Percentiles rank a stretch among this genome's conserved stretches.
Conservation (phyloP, 2,113 vertebrate genomes). For the Indicator indicator region DNA sequence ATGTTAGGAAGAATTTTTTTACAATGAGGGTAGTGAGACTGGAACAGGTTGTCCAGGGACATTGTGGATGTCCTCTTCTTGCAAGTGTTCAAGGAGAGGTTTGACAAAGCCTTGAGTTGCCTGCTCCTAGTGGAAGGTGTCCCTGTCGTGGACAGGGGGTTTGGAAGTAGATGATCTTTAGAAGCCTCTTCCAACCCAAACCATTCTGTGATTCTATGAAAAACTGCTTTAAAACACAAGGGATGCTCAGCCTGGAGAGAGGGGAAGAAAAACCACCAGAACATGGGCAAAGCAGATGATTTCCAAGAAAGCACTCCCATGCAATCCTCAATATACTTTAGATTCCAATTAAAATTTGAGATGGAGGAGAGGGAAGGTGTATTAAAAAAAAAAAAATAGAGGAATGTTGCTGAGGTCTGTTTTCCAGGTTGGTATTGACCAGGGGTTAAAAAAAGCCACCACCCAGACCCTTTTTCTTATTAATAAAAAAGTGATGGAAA, state of each 20-base stretch:
- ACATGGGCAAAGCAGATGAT: neutral
- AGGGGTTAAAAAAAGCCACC: neutral
- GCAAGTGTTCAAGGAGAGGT: too few species aligned
- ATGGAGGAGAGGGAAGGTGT: neutral
- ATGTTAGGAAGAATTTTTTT: too few species aligned
- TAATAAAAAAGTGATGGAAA: slow-evolving; percentile 61
- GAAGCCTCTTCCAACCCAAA: too few species aligned
- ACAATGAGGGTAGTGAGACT: too few species aligned
- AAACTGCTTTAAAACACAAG: too few species aligned
- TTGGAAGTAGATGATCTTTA: too few species aligned
- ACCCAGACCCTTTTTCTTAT: neutral
- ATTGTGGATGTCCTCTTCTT: too few species aligned
- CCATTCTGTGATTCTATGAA: too few species aligned
- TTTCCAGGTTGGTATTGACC: neutral
- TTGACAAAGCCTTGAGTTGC: too few species aligned
- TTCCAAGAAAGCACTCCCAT: neutral
- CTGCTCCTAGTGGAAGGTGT: too few species aligned
- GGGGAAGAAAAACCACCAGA: neutral
- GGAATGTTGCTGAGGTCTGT: neutral
- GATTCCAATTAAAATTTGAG: neutral
- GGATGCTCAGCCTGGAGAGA: neutral
- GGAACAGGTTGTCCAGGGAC: too few species aligned
- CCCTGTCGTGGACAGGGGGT: too few species aligned
- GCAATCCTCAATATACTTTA: neutral
- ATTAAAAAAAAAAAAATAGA: neutral